Evolutionary conservation across 2,113 vertebrate species (phyloP), one percentile per base, ranked within the genome.

Genomic region (Monarcha castaneiventris): DNA sequence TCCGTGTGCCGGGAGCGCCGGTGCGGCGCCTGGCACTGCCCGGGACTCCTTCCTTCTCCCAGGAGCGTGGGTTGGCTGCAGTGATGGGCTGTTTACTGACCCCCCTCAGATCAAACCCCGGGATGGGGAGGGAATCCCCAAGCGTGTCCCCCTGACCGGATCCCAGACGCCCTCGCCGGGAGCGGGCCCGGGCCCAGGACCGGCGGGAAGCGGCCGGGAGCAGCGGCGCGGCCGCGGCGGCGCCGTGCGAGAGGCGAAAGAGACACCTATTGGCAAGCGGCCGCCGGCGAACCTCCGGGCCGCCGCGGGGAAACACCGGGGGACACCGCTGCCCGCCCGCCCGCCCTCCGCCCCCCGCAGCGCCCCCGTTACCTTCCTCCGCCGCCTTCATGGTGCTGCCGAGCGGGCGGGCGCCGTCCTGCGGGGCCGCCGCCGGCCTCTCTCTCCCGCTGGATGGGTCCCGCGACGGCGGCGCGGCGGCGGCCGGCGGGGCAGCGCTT

Each of bases 251-350:
- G 69, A 94, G 77, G 80, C 41, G 88, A 79, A 95, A 97, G 97
- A 98, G 98, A 98, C 97, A 97, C 98, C 97, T 97, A 97, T 97
- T 97, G 97, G 97, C 96, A 93, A 93, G 86, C 76, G 67, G 87
- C 83, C 88, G 95, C 94, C 92, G 87, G 87, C 79, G 63, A 85
- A 76, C 48, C 91, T 67, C 92, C 64, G 85, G 93, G 82, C 96
- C 51, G 93, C 93, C 82, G 64, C 59, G 94, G 96, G 97, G 96
- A 97, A 97, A 97, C 94, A 93, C 97, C 97, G 95, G 96, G 97
- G 96, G 93, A 97, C 96, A 94, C 97, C 89, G 56, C 94, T 86
- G 61, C 30, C 75, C 75, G 10, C 66, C 86, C 75, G 25, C 67
- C 81, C 69, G 44, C 44, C 44, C 44, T 19, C 91, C 80, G 44